These are phyloP conservation scores for Pteromalus puparum DNA, from an alignment of 1,140 invertebrate genomes.

Conservation along the genomic window DNA sequence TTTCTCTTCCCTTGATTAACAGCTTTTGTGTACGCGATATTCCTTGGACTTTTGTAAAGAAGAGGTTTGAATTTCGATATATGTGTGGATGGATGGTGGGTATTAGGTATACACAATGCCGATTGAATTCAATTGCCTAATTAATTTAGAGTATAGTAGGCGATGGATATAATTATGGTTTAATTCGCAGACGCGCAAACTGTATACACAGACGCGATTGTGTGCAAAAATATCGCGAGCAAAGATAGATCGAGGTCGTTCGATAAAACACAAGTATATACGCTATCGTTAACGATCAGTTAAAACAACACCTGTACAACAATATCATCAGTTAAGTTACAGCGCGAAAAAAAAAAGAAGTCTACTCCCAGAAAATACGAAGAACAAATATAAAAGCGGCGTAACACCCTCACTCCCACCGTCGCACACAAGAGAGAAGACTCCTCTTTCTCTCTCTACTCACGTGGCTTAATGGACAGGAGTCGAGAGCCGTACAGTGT, in stretches of 20 bases:
- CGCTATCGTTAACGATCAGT: not conserved
- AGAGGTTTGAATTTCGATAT: not conserved
- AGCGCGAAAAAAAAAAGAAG: not conserved
- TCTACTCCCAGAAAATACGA: not conserved
- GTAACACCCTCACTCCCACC: not conserved
- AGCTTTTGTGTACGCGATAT: slow-evolving; percentile 30
- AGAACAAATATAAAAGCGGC: slow-evolving; percentile 5
- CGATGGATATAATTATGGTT: not conserved
- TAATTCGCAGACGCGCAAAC: not conserved
- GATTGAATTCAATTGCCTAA: not conserved
- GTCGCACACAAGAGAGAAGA: not conserved
- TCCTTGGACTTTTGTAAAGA: not conserved
- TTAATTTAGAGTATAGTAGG: not conserved
- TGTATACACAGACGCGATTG: not conserved
- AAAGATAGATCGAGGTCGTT: not conserved
- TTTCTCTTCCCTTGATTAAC: slow-evolving; percentile 29
- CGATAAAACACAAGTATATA: not conserved
- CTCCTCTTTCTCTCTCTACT: no score
- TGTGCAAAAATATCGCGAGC: not conserved
- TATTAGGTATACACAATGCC: not conserved
- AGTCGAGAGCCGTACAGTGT: slow-evolving; percentile 1
- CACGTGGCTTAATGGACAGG: not conserved
- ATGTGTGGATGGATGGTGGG: not conserved
- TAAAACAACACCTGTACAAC: not conserved
- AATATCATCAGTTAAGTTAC: not conserved